Conservation (phyloP, 2,113 vertebrate species). For the Grammomys surdaster region DNA sequence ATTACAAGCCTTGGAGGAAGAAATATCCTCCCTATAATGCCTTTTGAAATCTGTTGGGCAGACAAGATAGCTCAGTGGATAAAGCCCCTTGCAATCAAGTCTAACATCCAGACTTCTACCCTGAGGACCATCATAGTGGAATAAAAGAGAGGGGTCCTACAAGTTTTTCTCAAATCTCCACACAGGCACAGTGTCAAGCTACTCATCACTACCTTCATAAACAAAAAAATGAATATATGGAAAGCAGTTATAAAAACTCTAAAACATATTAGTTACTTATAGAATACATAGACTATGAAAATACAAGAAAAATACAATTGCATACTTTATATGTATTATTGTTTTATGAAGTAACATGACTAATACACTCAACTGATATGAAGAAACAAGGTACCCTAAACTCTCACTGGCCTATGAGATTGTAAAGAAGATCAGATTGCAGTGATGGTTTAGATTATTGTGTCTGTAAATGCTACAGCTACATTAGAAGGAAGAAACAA, state of each 20-base stretch:
- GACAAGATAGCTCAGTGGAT: background rate
- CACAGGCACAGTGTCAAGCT: background rate
- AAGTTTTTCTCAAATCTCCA: background rate
- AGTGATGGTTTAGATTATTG: background rate
- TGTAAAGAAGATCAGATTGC: background rate
- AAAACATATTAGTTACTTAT: background rate
- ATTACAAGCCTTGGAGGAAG: background rate
- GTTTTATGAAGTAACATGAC: background rate
- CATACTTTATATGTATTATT: background rate
- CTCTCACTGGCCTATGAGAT: accelerated
- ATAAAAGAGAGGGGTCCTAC: no score
- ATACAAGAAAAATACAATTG: background rate
- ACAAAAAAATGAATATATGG: background rate
- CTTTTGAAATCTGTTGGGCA: background rate
- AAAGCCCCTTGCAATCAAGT: background rate
- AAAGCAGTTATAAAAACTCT: background rate
- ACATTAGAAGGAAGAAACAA: background rate
- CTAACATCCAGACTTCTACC: background rate
- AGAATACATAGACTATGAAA: background rate
- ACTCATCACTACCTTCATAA: background rate
- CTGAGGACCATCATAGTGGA: accelerated
- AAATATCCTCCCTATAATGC: background rate
- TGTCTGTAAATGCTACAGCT: background rate
- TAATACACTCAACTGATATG: background rate
- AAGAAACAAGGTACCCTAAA: background rate